phyloP scores from a whole-genome alignment of 1,140 invertebrate species.

The Drosophila pandora region DNA sequence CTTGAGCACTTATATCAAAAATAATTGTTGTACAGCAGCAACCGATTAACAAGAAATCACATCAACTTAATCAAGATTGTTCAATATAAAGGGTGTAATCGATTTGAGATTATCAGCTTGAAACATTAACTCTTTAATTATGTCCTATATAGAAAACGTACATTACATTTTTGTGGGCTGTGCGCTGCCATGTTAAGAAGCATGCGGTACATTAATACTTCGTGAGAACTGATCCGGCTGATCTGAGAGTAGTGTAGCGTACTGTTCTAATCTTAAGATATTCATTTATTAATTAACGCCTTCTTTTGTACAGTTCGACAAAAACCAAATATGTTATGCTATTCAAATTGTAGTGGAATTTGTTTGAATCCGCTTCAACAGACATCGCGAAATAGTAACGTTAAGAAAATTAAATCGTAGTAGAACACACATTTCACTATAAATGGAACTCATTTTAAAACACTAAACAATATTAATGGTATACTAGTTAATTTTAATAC shows the following conservation, averaged over 20 bases:
- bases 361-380: slow-evolving; percentile 46
- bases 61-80: slow-evolving; percentile 3
- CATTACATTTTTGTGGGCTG: slow-evolving; percentile 66
- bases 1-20: slow-evolving; percentile 33
- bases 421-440: slow-evolving; percentile 35
- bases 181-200: slow-evolving; percentile 60
- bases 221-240: slow-evolving; percentile 24
- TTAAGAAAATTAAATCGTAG: slow-evolving; percentile 46
- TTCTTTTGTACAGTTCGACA: slow-evolving; percentile 34
- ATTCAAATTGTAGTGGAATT: slow-evolving; percentile 77
- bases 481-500: slow-evolving; percentile 49
- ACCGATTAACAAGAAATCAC: slow-evolving; percentile 1
- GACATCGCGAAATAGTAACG: slow-evolving; percentile 40
- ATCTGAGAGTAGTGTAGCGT: slow-evolving; percentile 31
- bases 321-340: slow-evolving; percentile 77
- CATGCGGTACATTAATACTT: slow-evolving; percentile 53
- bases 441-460: slow-evolving; percentile 47
- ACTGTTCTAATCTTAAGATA: slow-evolving; percentile 33
- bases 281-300: slow-evolving; percentile 8
- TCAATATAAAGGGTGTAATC: slow-evolving; percentile 24
- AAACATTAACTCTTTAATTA: slow-evolving; percentile 18
- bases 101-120: slow-evolving; percentile 58
- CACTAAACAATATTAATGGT: slow-evolving; percentile 46
- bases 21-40: not conserved
- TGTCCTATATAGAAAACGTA: slow-evolving; percentile 22